A percentile compares a stretch with the other conserved stretches of the same genome.
These are phyloP conservation scores for Drosophila novamexicana DNA, from an alignment of 1,140 invertebrate species.

Conservation along the genomic window DNA sequence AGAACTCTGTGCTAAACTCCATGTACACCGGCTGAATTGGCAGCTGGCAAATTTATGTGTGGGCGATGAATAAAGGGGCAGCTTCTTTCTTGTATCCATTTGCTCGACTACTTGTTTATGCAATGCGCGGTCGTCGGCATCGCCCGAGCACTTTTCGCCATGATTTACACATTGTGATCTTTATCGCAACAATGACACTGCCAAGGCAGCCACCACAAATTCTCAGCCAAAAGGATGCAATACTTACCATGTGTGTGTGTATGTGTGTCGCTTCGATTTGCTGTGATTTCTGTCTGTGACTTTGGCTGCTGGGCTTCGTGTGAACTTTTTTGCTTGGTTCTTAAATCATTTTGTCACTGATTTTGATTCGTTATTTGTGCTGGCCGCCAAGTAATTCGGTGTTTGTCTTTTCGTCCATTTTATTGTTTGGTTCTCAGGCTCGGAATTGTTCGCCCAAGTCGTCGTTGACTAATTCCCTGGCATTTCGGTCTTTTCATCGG, in stretches of 20 bases:
- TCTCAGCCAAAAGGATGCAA: slow-evolving; percentile 74
- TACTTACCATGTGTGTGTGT: slow-evolving; percentile 48
- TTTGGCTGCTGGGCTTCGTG: slow-evolving; percentile 60
- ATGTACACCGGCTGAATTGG: slow-evolving; percentile 19
- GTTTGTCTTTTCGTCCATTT: slow-evolving; percentile 45
- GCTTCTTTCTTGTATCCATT: slow-evolving; percentile 67
- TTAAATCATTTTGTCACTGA: slow-evolving; percentile 82
- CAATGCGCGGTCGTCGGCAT: slow-evolving; percentile 44
- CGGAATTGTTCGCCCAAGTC: slow-evolving; percentile 23
- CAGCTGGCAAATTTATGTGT: slow-evolving; percentile 32
- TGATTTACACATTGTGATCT: slow-evolving; percentile 79
- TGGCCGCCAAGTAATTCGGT: slow-evolving; percentile 67
- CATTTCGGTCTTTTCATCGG: slow-evolving; percentile 25
- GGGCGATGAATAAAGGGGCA: slow-evolving; percentile 22
- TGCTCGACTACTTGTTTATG: slow-evolving; percentile 82
- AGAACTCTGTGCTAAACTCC: not conserved
- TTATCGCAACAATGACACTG: slow-evolving; percentile 76
- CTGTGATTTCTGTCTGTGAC: slow-evolving; percentile 14
- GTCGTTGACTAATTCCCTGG: slow-evolving; percentile 47
- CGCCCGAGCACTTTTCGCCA: slow-evolving; percentile 45
- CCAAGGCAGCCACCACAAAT: slow-evolving; percentile 57
- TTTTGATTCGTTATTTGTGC: slow-evolving; percentile 79
- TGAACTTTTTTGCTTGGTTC: slow-evolving; percentile 77
- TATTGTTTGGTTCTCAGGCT: slow-evolving; percentile 74
- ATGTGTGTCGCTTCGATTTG: slow-evolving; percentile 45